Percentiles rank a stretch among this genome's conserved stretches.
Evolutionary conservation across 2,888 invertebrate species (phyloP).

Genomic region (Junonia oenone): DNA sequence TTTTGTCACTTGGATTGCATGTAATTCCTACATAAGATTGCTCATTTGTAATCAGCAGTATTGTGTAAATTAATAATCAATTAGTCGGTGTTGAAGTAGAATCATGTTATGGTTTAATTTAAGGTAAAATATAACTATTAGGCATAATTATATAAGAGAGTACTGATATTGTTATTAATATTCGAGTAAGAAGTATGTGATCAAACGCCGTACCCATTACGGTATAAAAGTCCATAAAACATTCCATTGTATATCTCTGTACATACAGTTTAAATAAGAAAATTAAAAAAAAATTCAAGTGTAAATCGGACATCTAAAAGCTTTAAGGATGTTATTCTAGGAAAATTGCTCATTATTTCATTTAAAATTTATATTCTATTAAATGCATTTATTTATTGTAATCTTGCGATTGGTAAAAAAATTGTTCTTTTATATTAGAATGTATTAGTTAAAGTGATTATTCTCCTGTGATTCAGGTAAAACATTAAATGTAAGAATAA

Average conservation of each 20-base stretch:
- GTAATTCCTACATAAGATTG: conserved; percentile 36
- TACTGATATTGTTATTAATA: conserved; percentile 67
- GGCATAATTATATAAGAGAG: conserved; percentile 52
- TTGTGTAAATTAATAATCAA: conserved; percentile 60
- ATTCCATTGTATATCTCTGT: conserved; percentile 72
- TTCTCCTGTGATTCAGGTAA: conserved; percentile 6
- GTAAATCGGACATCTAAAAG: conserved; percentile 54
- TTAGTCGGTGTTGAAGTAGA: conserved; percentile 51
- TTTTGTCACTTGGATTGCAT: neutral
- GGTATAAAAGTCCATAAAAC: conserved; percentile 70
- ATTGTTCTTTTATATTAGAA: conserved; percentile 16
- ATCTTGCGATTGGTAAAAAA: conserved; percentile 19
- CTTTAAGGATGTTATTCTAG: conserved; percentile 65
- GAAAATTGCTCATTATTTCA: conserved; percentile 64
- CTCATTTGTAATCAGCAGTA: conserved; percentile 59
- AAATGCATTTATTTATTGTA: conserved; percentile 56
- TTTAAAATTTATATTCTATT: conserved; percentile 36
- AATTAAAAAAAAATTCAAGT: conserved; percentile 28
- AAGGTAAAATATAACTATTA: conserved; percentile 33
- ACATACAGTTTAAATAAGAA: conserved; percentile 49
- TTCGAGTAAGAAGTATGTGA: conserved; percentile 41
- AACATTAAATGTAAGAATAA: conserved; percentile 1
- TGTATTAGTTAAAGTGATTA: conserved; percentile 12
- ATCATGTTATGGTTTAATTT: conserved; percentile 35
- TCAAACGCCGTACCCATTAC: conserved; percentile 49